Percentiles rank a stretch among this genome's conserved stretches.
These are phyloP conservation scores for Mesorhabditis sp. DNA, from an alignment of 2,888 invertebrate species.

Conservation along the genomic window DNA sequence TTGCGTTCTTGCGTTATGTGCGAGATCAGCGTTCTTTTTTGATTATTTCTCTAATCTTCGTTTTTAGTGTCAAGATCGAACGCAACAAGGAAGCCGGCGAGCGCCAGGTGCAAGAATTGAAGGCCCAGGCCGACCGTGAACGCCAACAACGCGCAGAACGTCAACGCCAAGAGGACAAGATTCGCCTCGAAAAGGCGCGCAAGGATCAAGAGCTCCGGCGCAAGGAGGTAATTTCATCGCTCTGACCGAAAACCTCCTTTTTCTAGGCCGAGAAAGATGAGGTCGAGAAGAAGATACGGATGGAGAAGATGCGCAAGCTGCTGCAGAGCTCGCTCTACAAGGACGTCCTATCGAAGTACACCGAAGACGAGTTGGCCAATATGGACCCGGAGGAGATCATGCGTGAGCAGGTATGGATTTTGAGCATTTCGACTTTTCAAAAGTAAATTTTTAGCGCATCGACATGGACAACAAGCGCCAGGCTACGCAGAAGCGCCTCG, in stretches of 20 bases:
- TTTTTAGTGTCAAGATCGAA: neutral
- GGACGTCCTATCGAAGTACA: slow-evolving; percentile 49
- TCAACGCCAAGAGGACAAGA: slow-evolving; percentile 49
- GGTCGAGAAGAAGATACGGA: slow-evolving; percentile 42
- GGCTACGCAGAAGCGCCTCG: slow-evolving; percentile 83
- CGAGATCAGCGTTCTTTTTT: no score
- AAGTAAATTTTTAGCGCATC: neutral
- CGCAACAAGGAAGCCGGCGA: neutral
- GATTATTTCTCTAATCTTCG: no score
- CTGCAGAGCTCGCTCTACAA: slow-evolving; percentile 43
- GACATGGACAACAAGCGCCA: slow-evolving; percentile 67
- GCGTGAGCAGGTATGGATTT: slow-evolving; percentile 47
- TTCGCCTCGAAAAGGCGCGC: slow-evolving; percentile 48
- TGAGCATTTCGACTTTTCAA: slow-evolving; percentile 50
- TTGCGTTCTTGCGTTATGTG: no score
- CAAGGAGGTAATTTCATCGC: slow-evolving; percentile 14
- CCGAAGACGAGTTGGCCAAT: slow-evolving; percentile 46
- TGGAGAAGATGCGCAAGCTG: slow-evolving; percentile 46
- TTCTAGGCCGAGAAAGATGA: slow-evolving; percentile 39
- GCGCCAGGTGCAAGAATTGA: slow-evolving; percentile 42
- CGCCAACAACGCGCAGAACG: slow-evolving; percentile 46
- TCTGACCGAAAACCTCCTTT: neutral
- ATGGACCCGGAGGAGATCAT: slow-evolving; percentile 54
- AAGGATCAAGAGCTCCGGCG: slow-evolving; percentile 46
- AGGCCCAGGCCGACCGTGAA: slow-evolving; percentile 40